These are phyloP conservation scores for Glyphotaelius pellucidus DNA, from an alignment of 2,888 invertebrate species.

Conservation along the genomic window DNA sequence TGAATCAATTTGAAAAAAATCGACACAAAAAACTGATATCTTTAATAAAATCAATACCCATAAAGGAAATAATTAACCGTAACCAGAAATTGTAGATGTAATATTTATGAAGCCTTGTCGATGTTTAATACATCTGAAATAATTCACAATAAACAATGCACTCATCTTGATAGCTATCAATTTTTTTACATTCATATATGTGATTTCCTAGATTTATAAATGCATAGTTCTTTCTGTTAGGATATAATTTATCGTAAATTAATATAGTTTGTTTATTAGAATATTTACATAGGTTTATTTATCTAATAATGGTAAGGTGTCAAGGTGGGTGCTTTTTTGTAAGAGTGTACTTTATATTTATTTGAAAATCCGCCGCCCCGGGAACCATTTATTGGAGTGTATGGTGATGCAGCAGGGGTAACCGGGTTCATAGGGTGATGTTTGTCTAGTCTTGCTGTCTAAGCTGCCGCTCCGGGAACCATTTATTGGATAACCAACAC, in stretches of 20 bases:
- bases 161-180: not conserved
- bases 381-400: no score
- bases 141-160: not conserved
- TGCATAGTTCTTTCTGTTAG: not conserved
- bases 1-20: not conserved
- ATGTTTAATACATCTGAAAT: not conserved
- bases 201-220: not conserved
- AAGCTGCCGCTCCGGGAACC: no score
- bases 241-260: not conserved
- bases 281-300: no score
- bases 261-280: no score
- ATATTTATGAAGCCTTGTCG: not conserved
- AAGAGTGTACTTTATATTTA: no score
- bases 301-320: no score
- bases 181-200: not conserved
- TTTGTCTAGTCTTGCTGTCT: no score
- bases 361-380: no score
- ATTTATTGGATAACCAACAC: no score
- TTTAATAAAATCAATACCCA: not conserved
- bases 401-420: no score
- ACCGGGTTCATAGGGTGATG: no score
- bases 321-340: no score
- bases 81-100: not conserved
- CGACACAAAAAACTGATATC: not conserved
- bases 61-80: not conserved